phyloP scores from a whole-genome alignment of 1,140 invertebrate genomes.

The Achroia grisella region DNA sequence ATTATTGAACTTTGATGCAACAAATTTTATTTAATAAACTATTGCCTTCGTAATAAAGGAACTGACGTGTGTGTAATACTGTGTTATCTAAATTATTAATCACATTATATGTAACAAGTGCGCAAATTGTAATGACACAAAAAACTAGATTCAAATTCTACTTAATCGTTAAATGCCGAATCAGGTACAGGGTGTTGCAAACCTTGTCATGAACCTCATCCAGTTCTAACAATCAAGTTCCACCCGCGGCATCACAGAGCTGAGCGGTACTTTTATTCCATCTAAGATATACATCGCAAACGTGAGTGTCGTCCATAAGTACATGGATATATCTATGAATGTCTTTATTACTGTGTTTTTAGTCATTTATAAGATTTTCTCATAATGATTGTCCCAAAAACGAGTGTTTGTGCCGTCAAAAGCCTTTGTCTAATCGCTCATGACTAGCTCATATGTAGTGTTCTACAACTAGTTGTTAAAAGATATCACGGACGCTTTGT shows the following conservation, averaged over 20 bases:
- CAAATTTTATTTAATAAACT: no score
- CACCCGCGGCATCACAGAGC: constrained; percentile 53
- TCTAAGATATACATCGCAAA: constrained; percentile 63
- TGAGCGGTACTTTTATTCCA: constrained; percentile 65
- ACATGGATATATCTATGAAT: constrained; percentile 66
- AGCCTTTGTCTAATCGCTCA: constrained; percentile 61
- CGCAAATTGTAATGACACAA: constrained; percentile 1
- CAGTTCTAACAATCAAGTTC: constrained; percentile 37
- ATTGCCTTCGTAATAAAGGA: no score
- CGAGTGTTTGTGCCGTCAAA: constrained; percentile 63
- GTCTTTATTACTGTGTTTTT: constrained; percentile 70
- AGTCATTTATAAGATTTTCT: constrained; percentile 73
- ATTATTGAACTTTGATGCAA: no score
- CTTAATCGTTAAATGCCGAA: no score
- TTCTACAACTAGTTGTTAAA: constrained; percentile 29
- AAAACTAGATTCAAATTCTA: no score
- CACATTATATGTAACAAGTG: no score
- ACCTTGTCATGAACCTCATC: constrained; percentile 17
- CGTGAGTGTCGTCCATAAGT: constrained; percentile 67
- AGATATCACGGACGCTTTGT: no score
- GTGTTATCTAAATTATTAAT: no score
- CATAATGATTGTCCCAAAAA: constrained; percentile 71
- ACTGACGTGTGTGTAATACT: no score
- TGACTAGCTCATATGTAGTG: constrained; percentile 8
- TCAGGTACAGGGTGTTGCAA: constrained; percentile 17